Evolutionary conservation across 2,113 vertebrate species (phyloP), one percentile per base, ranked within the genome.

Genomic region (Platichthys flesus): DNA sequence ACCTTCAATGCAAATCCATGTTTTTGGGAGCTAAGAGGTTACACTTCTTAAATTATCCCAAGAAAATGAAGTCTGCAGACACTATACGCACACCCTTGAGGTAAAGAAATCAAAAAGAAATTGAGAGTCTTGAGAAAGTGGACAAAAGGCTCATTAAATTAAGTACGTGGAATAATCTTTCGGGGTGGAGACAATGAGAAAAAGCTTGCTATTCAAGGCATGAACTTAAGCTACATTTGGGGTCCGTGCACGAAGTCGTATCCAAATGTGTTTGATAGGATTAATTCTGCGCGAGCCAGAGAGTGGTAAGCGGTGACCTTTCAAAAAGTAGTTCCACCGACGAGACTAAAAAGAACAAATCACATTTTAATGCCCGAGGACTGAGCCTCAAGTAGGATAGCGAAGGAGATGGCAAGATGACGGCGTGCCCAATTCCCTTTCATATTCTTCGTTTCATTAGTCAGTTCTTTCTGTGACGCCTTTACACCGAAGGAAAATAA

Each of bases 391-490:
- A 61, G 8, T 56, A 14, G 1, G 71, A 73, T 42, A 70, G 63
- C 28, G 20, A 31, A 31, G 31, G 59, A 60, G 47, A 20, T 26
- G 49, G 10, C 10, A 10, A 42, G 60, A 51, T 28, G 56, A 70
- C 23, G 62, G 54, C 9, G 26, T 9, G 57, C 54, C 68, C 40
- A 54, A 55, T 66, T 78, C 70, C 54, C 80, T 67, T 82, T 65
- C 65, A 77, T 67, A 79, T 40, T 60, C 40, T 60, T 55, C 31
- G 63, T 84, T 31, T 67, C 71, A 81, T 82, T 88, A 49, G 64
- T 67, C n/a, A 7, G 42, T 82, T 72, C 64, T 57, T 51, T 67
- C 56, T 4, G 10, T 13, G 3, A 42, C 40, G 12, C 12, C 40
- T 20, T 56, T 59, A 37, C 28, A 68, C 35, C 24, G 31, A 71